Evolutionary conservation across 2,888 invertebrate genomes (phyloP).

Genomic region (Brenthis ino): DNA sequence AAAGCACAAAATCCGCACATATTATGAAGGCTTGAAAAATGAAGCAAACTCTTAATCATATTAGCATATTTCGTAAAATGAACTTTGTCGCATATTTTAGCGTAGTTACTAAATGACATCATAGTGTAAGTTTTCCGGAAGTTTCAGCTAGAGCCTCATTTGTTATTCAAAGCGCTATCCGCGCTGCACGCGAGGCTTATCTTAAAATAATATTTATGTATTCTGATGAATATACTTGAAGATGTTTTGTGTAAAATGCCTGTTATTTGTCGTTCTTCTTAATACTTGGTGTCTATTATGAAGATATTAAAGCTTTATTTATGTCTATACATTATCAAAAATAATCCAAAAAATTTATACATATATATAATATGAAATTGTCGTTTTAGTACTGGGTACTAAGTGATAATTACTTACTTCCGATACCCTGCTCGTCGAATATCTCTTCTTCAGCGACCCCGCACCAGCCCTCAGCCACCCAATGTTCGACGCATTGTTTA

Average conservation of each 20-base stretch:
- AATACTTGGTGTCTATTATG: not conserved
- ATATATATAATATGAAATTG: no score
- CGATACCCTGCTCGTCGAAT: constrained; percentile 67
- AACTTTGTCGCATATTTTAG: constrained; percentile 9
- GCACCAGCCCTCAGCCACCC: constrained; percentile 76
- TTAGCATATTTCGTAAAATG: constrained; percentile 16
- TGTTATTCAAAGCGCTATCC: constrained; percentile 40
- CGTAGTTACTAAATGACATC: constrained; percentile 29
- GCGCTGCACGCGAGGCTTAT: constrained; percentile 35
- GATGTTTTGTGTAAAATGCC: constrained; percentile 11
- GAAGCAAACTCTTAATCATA: not conserved
- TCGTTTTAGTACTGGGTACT: no score
- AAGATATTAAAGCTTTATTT: not conserved
- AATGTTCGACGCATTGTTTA: constrained; percentile 71
- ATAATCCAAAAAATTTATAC: no score
- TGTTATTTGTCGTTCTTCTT: constrained; percentile 5
- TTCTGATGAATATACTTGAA: constrained; percentile 13
- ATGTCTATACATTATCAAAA: no score
- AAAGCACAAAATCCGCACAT: not conserved
- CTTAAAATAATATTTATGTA: constrained; percentile 31
- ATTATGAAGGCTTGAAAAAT: not conserved
- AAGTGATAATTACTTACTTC: constrained; percentile 47
- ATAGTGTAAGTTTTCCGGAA: constrained; percentile 34
- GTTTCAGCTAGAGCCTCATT: constrained; percentile 34
- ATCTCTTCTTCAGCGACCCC: constrained; percentile 74